Percentiles rank a stretch among this genome's conserved stretches.
Evolutionary conservation across 2,888 invertebrate species (phyloP).

Genomic region (Panorpa germanica): DNA sequence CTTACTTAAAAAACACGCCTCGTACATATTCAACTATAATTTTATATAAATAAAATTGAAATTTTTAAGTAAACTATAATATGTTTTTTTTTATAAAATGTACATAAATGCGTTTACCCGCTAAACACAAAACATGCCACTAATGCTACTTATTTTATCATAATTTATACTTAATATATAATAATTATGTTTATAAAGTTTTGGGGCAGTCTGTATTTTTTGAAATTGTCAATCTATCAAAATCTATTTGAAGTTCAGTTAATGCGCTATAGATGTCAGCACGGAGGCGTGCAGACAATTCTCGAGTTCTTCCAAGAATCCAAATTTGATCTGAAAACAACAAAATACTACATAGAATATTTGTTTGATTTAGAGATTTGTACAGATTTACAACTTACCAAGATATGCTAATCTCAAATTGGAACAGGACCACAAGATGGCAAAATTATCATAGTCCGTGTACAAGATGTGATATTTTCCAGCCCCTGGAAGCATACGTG

Average conservation of each 20-base stretch:
- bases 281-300: constrained; percentile 41
- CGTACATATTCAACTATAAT: too few relatives aligned
- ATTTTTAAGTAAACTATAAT: too few relatives aligned
- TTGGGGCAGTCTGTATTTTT: constrained; percentile 47
- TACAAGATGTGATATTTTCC: constrained; percentile 51
- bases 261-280: constrained; percentile 44
- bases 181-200: too few relatives aligned
- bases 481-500: constrained; percentile 47
- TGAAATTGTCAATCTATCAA: constrained; percentile 49
- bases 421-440: constrained; percentile 54
- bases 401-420: constrained; percentile 41
- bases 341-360: constrained; percentile 4
- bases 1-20: too few relatives aligned
- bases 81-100: too few relatives aligned
- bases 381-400: constrained; percentile 23
- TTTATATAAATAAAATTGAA: too few relatives aligned
- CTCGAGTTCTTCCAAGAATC: constrained; percentile 45
- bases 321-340: constrained; percentile 44
- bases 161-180: too few relatives aligned
- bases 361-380: constrained; percentile 2
- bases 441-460: constrained; percentile 53
- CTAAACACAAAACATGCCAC: too few relatives aligned
- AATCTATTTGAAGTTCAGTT: constrained; percentile 36
- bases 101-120: too few relatives aligned
- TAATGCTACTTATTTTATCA: too few relatives aligned